Conservation (phyloP, 2,888 invertebrate species). For the Boloria selene region DNA sequence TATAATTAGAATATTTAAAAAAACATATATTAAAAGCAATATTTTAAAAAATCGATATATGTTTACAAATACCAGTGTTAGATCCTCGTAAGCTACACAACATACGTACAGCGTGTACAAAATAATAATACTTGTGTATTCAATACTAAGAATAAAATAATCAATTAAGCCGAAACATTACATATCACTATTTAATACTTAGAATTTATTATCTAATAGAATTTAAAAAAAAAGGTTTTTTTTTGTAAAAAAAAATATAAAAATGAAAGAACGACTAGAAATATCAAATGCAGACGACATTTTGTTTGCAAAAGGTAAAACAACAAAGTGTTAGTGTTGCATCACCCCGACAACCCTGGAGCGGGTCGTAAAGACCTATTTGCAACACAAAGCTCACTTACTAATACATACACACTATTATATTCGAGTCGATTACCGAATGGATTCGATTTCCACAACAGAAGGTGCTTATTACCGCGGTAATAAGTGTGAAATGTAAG, state of each 20-base stretch:
- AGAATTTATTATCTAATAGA: conserved; percentile 7
- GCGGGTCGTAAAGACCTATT: too few species aligned
- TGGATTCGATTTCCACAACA: too few species aligned
- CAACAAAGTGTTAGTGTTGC: neutral
- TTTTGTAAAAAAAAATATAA: conserved; percentile 3
- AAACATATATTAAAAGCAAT: too few species aligned
- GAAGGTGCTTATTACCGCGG: too few species aligned
- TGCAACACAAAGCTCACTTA: too few species aligned
- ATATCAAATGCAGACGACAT: neutral
- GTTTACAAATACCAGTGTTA: conserved; percentile 14
- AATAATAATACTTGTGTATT: conserved; percentile 14
- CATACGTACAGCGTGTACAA: conserved; percentile 4
- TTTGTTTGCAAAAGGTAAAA: conserved; percentile 3
- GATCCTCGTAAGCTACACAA: conserved; percentile 6
- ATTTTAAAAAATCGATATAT: too few species aligned
- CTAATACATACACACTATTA: too few species aligned
- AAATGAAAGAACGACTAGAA: conserved; percentile 9
- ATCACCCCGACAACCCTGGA: too few species aligned
- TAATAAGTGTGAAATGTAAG: too few species aligned
- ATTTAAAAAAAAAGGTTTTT: neutral
- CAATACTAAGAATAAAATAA: conserved; percentile 8
- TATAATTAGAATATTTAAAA: too few species aligned
- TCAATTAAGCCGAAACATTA: conserved; percentile 17
- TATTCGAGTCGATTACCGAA: too few species aligned
- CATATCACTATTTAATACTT: conserved; percentile 17